Conservation (phyloP, 2,797 vertebrate species). For the Pangasius djambal region DNA sequence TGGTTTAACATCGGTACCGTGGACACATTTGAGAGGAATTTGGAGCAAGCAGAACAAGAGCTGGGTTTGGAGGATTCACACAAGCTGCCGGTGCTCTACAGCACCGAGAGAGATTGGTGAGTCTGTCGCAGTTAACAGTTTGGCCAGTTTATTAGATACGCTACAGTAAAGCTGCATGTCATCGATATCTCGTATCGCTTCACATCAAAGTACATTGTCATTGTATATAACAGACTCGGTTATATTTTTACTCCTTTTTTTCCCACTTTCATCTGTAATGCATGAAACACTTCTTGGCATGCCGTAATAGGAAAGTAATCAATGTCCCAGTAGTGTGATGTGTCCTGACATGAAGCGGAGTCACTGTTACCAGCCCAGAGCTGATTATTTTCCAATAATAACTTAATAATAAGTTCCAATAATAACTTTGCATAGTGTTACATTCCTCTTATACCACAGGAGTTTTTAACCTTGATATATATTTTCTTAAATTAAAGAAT, state of each 20-base stretch:
- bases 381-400: background rate
- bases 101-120: conserved; percentile 68
- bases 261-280: too few species aligned
- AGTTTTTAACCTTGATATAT: too few species aligned
- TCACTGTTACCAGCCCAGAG: background rate
- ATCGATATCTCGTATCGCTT: background rate
- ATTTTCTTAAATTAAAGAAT: too few species aligned
- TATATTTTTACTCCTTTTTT: background rate
- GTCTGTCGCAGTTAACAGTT: conserved; percentile 11
- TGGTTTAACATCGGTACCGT: conserved; percentile 75
- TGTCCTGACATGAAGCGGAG: too few species aligned
- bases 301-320: background rate
- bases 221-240: background rate
- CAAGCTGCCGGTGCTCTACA: conserved; percentile 64
- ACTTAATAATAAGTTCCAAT: background rate
- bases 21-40: conserved; percentile 71
- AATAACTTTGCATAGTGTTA: background rate
- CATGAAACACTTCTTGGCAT: background rate
- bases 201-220: background rate
- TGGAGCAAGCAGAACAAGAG: conserved; percentile 68
- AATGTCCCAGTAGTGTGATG: background rate
- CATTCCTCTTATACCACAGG: background rate
- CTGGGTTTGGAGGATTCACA: conserved; percentile 63
- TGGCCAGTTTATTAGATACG: background rate
- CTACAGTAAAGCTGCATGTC: background rate